phyloP scores from a whole-genome alignment of 2,888 invertebrate genomes.

The Parelbella ahira region DNA sequence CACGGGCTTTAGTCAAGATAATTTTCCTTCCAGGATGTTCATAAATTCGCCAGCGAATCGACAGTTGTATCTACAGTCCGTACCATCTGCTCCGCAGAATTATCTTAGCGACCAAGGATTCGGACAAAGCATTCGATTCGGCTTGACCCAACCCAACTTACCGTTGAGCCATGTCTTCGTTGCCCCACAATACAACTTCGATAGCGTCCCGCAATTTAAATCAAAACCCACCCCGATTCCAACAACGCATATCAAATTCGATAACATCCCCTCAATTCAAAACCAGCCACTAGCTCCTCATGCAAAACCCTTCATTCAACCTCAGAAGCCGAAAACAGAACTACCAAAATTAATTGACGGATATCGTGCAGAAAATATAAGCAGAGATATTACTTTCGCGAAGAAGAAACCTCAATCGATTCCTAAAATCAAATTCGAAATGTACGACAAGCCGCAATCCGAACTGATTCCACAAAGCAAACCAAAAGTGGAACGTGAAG shows the following conservation, averaged over 20 bases:
- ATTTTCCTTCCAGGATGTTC: constrained; percentile 54
- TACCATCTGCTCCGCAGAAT: constrained; percentile 71
- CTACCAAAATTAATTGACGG: constrained; percentile 65
- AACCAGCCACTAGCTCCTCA: constrained; percentile 40
- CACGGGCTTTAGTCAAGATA: constrained; percentile 49
- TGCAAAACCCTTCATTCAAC: constrained; percentile 50
- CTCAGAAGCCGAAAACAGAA: constrained; percentile 46
- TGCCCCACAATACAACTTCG: constrained; percentile 57
- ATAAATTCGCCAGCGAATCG: constrained; percentile 56
- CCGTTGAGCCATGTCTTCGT: constrained; percentile 65
- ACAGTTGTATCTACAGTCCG: constrained; percentile 66
- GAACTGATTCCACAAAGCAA: constrained; percentile 43
- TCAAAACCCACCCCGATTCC: constrained; percentile 41
- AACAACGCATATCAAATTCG: constrained; percentile 52
- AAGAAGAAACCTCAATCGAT: constrained; percentile 58
- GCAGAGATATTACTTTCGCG: constrained; percentile 37
- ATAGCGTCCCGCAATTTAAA: constrained; percentile 48
- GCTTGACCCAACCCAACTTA: constrained; percentile 62
- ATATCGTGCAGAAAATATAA: constrained; percentile 60
- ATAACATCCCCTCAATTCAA: constrained; percentile 40
- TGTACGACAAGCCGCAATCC: constrained; percentile 47
- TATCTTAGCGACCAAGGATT: constrained; percentile 67
- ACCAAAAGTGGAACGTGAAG: constrained; percentile 76
- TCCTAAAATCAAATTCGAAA: constrained; percentile 65
- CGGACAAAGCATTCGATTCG: constrained; percentile 64